A percentile compares a stretch with the other conserved stretches of the same genome.
Conservation (phyloP, 2,888 invertebrate species). For the Mythimna impura region DNA sequence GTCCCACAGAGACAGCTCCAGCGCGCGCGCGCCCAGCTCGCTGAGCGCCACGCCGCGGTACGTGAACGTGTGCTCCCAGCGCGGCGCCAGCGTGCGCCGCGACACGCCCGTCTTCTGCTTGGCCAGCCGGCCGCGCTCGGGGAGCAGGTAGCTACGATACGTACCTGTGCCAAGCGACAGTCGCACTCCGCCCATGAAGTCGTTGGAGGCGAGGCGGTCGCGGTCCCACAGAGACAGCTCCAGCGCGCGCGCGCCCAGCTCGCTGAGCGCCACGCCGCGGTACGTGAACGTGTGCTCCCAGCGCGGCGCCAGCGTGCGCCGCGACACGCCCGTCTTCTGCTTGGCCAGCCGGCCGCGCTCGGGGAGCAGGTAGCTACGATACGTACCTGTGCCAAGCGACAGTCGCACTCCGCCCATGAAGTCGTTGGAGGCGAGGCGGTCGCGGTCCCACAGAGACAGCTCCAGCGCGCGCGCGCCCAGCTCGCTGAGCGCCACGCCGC, state of each 20-base stretch:
- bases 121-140: conserved; percentile 96
- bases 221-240: conserved; percentile 99
- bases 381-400: conserved; percentile 92
- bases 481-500: conserved; percentile 95
- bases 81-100: conserved; percentile 95
- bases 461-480: conserved; percentile 96
- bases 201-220: conserved; percentile 97
- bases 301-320: conserved; percentile 95
- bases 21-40: conserved; percentile 95
- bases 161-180: conserved; percentile 94
- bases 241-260: conserved; percentile 95
- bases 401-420: conserved; percentile 98
- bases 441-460: conserved; percentile 98
- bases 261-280: conserved; percentile 95
- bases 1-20: conserved; percentile 99
- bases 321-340: conserved; percentile 97
- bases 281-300: conserved; percentile 98
- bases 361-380: conserved; percentile 94
- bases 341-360: conserved; percentile 97
- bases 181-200: conserved; percentile 97
- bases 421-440: conserved; percentile 97
- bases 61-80: conserved; percentile 97
- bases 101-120: conserved; percentile 98
- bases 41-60: conserved; percentile 96
- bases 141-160: conserved; percentile 92